Evolutionary conservation across 2,113 vertebrate genomes (phyloP), one percentile per base, ranked within the genome.

Genomic region (Varanus salvator): DNA sequence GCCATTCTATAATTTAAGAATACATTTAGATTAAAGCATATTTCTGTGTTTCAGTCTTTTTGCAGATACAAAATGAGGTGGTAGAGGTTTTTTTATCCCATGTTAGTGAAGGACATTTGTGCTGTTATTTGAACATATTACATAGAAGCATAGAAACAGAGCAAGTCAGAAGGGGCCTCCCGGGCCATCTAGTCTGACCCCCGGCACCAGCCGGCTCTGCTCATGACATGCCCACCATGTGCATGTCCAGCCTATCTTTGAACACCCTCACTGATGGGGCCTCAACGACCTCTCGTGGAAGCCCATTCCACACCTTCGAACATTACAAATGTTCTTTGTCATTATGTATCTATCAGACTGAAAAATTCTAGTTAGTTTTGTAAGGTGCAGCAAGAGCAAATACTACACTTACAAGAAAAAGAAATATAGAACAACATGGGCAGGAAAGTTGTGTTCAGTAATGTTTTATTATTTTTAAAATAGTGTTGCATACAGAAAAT

Each of bases 401-500:
- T 78, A 66, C 48, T 75, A 19, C 57, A 6, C 6, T 88, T 72
- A 48, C 34, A 48, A 31, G 38, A 54, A 64, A 66, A 75, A 44
- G n/a, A 21, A 50, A n/a, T 34, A 84, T 11, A 84, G 17, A 89
- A 64, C 1, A 29, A 52, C 14, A 25, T 72, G 9, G 8, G 15
- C 44, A 84, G 11, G 75, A 64, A 76, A 84, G 9, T 25, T 19
- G 44, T 34, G 54, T 78, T 89, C 72, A 89, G 48, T 68, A 78
- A 52, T 60, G 52, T 83, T 89, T 89, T 85, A 85, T 85, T 85
- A 85, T 93, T 93, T 93, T 81, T 93, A 95, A 95, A 96, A 92
- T 94, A 95, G 86, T 92, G 93, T 94, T 89, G 76, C 93, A 93
- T 93, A 95, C 92, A 93, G 90, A 96, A 90, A 95, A 44, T 2